Base-by-base conservation (phyloP, 2,113 vertebrate species). In the Micronycteris hirsuta region DNA sequence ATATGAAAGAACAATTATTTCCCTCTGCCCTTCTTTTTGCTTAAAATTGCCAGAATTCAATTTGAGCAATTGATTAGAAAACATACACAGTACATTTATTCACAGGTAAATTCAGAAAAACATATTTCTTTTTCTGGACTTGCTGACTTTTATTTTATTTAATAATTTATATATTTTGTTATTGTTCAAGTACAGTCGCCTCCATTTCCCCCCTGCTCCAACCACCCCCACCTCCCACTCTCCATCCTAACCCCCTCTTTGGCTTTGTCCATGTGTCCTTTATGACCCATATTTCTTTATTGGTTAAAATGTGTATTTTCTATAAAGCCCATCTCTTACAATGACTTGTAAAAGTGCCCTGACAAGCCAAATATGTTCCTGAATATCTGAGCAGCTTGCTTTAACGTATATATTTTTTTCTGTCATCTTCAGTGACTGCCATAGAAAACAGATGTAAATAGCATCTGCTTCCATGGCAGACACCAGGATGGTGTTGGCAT, bases 361-460 rank as follows among this genome's bases (percentile, higher is more conserved):
- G 83, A 91, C 89, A 97, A 96, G 14, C 8, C 68, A 89, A 93
- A 96, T 89, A 93, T 86, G 74, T 88, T 86, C 67, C 89, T 89
- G 74, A 91, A 61, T 96, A 85, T 49, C 73, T 94, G 83, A 96
- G 74, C 52, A 94, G 52, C 41, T 86, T 96, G 47, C 71, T 78
- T 65, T 88, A 73, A 86, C 4, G 2, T 65, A 80, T 33, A n/a
- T 47, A 74, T 91, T 33, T 85, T 33, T 65, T n/a, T n/a, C n/a
- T n/a, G n/a, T n/a, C n/a, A n/a, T n/a, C n/a, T n/a, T 96, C 47
- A 81, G 74, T 89, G 83, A 92, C 86, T 96, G 68, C 96, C 90
- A 92, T 38, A 83, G 71, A 54, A 96, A 97, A 94, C 77, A 97
- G 95, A 92, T 95, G 88, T 86, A 95, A 94, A 95, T 63, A 96